Conservation (phyloP, 2,113 vertebrate genomes). For the Cephalopterus ornatus region DNA sequence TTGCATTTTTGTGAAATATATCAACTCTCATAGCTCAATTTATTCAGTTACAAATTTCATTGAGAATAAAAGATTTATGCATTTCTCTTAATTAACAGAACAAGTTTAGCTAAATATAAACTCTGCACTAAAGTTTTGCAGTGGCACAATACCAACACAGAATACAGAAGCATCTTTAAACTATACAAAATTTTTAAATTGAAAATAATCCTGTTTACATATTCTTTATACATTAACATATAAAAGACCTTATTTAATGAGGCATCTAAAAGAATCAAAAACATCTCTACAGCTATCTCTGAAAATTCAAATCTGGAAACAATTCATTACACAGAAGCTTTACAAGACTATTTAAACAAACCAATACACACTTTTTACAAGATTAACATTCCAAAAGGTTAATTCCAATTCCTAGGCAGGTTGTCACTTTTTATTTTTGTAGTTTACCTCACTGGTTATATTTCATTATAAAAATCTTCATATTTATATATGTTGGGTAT, state of each 20-base stretch:
- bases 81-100: conserved; percentile 79
- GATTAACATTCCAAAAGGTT: conserved; percentile 69
- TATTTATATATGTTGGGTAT: conserved; percentile 56
- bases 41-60: conserved; percentile 79
- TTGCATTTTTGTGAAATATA: conserved; percentile 66
- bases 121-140: conserved; percentile 78
- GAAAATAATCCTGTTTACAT: conserved; percentile 80
- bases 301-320: conserved; percentile 74
- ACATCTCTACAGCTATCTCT: conserved; percentile 74
- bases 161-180: conserved; percentile 80
- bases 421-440: conserved; percentile 52
- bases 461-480: conserved; percentile 68
- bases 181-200: conserved; percentile 81
- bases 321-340: conserved; percentile 78
- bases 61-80: conserved; percentile 82
- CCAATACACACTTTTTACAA: conserved; percentile 82
- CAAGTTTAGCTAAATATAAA: conserved; percentile 82
- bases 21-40: conserved; percentile 76
- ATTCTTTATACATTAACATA: conserved; percentile 83
- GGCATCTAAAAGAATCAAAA: conserved; percentile 76
- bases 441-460: conserved; percentile 61
- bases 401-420: conserved; percentile 35
- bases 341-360: conserved; percentile 80
- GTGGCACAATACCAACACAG: conserved; percentile 76
- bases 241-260: conserved; percentile 82